A percentile compares a stretch with the other conserved stretches of the same genome.
phyloP scores from a whole-genome alignment of 1,140 invertebrate genomes.

The Zaprionus capensis region DNA sequence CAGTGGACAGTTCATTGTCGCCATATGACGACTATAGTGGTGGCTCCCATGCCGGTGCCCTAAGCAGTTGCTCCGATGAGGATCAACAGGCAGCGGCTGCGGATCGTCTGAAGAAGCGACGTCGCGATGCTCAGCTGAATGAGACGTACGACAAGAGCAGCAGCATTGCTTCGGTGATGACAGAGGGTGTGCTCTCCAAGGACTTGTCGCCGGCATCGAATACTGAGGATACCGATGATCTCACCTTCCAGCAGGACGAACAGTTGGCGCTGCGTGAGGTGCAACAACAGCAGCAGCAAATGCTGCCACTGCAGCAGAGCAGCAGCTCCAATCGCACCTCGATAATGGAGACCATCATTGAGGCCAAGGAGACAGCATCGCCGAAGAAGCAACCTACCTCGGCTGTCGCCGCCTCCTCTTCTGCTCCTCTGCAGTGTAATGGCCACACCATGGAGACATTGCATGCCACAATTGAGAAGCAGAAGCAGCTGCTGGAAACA shows the following conservation, averaged over 20 bases:
- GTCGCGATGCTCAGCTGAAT: conserved; percentile 77
- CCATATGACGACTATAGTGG: conserved; percentile 79
- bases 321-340: conserved; percentile 66
- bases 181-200: conserved; percentile 80
- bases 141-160: conserved; percentile 84
- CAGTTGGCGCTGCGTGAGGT: conserved; percentile 66
- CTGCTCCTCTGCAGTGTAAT: conserved; percentile 25
- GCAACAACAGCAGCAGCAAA: conserved; percentile 33
- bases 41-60: conserved; percentile 70
- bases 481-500: conserved; percentile 80
- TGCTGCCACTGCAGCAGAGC: conserved; percentile 47
- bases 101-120: conserved; percentile 65
- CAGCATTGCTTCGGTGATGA: conserved; percentile 72
- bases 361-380: conserved; percentile 80
- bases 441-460: conserved; percentile 80
- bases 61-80: conserved; percentile 78
- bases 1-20: conserved; percentile 77
- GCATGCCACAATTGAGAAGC: conserved; percentile 83
- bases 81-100: conserved; percentile 47
- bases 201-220: conserved; percentile 78
- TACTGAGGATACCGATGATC: conserved; percentile 79
- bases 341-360: conserved; percentile 83
- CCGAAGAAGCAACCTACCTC: conserved; percentile 66
- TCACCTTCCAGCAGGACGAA: conserved; percentile 83
- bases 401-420: neutral